phyloP scores from a whole-genome alignment of 2,113 vertebrate species.

The Caranx ignobilis region DNA sequence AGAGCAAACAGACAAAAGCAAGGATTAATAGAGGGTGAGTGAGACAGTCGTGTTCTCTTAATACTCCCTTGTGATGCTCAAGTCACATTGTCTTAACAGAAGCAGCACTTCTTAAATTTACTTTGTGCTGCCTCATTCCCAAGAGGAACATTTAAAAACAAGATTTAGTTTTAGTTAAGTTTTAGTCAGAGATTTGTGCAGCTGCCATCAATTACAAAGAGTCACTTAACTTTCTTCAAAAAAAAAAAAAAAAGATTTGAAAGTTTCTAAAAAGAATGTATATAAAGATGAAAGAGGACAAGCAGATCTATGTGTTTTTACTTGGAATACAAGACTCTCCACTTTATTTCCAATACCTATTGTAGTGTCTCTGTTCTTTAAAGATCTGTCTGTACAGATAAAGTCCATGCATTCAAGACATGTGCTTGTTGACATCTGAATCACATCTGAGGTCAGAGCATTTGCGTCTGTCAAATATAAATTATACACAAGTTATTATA shows the following conservation, averaged over 20 bases:
- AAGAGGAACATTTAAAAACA: not conserved
- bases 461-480: not conserved
- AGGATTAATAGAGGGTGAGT: constrained; percentile 20
- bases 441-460: not conserved
- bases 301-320: not conserved
- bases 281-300: not conserved
- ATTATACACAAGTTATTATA: not conserved
- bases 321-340: not conserved
- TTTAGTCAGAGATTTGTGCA: not conserved
- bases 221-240: not conserved
- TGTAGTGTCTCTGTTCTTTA: not conserved
- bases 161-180: not conserved
- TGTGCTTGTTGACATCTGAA: constrained; percentile 19
- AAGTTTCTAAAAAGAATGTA: not conserved
- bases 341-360: not conserved
- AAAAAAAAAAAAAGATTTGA: not conserved
- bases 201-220: not conserved
- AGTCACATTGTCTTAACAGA: constrained; percentile 15
- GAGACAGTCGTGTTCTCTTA: constrained; percentile 24
- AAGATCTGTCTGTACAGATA: constrained; percentile 4
- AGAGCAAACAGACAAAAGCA: constrained; percentile 18
- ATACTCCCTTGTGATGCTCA: constrained; percentile 3
- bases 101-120: not conserved
- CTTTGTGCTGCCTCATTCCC: not conserved
- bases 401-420: constrained; percentile 29